Conservation (phyloP, 2,113 vertebrate genomes). For the Rana temporaria region DNA sequence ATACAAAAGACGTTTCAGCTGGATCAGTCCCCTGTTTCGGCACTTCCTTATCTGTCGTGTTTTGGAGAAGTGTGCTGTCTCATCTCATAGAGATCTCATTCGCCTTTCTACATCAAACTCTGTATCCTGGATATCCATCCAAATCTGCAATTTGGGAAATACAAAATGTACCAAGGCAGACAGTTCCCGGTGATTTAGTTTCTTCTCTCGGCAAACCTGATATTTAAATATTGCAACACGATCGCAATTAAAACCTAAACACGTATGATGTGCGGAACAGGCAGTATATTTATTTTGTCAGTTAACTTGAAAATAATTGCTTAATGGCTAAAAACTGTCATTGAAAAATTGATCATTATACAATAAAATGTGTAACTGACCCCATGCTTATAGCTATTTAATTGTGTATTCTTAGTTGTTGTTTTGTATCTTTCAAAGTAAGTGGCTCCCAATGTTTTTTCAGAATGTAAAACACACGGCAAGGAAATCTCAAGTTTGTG, state of each 20-base stretch:
- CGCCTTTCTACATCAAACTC: not conserved
- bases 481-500: too few species aligned
- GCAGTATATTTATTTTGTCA: not conserved
- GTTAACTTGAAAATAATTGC: not conserved
- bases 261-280: not conserved
- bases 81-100: not conserved
- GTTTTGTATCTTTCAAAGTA: too few species aligned
- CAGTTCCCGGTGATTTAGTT: constrained; percentile 18
- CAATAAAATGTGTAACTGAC: too few species aligned
- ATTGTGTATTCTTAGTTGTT: too few species aligned
- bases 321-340: too few species aligned
- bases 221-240: constrained; percentile 11
- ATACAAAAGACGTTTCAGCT: constrained; percentile 3
- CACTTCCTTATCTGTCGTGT: not conserved
- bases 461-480: too few species aligned
- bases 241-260: constrained; percentile 12
- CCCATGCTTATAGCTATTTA: too few species aligned
- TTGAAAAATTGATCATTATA: too few species aligned
- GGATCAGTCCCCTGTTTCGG: not conserved
- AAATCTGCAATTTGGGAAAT: not conserved
- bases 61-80: constrained; percentile 2
- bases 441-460: too few species aligned
- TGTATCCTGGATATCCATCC: not conserved
- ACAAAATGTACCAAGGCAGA: constrained; percentile 10
- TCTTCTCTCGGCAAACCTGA: not conserved